These are phyloP conservation scores for Pyrocephalus nanus DNA, from an alignment of 2,797 vertebrate species.

Conservation along the genomic window DNA sequence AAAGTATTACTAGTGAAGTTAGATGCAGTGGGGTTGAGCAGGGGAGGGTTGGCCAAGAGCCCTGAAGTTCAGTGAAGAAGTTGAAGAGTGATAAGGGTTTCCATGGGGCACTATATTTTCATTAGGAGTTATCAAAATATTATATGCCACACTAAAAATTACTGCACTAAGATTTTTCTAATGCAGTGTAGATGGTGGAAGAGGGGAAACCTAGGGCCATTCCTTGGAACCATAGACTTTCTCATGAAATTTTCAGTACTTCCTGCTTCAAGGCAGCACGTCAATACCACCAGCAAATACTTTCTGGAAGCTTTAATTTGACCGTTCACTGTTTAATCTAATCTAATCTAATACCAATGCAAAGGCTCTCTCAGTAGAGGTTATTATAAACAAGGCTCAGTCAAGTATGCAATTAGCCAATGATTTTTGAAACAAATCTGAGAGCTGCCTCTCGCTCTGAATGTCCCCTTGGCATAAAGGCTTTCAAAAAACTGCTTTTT, in stretches of 20 bases:
- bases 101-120: not conserved
- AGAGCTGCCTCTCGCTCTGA: conserved; percentile 39
- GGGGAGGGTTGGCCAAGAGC: not conserved
- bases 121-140: not conserved
- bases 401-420: not conserved
- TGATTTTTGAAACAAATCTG: conserved; percentile 12
- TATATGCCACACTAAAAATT: not conserved
- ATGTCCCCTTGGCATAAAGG: conserved; percentile 43
- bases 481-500: conserved; percentile 42
- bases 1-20: not conserved
- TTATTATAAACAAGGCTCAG: not conserved
- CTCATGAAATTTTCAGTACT: not conserved
- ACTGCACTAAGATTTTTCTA: not conserved
- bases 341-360: not conserved
- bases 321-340: not conserved
- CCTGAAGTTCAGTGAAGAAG: not conserved
- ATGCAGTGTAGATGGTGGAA: not conserved
- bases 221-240: not conserved
- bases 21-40: not conserved
- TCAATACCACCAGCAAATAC: not conserved
- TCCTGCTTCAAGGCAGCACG: not conserved
- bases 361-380: not conserved
- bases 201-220: not conserved
- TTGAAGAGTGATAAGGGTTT: not conserved
- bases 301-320: not conserved